Conservation (phyloP, 30 jellyfish, hydroid and myxozoan species). For the Catostylus mosaicus region DNA sequence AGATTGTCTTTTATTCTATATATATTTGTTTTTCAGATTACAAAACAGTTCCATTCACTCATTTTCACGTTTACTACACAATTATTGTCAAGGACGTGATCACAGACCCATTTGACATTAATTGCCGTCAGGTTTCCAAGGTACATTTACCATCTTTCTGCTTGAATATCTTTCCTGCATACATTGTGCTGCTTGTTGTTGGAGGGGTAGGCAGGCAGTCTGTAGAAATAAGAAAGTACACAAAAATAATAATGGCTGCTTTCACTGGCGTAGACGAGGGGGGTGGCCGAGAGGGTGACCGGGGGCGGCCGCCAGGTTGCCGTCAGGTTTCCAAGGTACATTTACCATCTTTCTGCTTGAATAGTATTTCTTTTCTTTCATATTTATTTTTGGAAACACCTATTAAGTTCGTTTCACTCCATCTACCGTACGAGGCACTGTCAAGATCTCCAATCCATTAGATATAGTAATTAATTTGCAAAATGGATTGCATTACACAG, state of each 20-base stretch:
- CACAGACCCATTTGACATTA: no score
- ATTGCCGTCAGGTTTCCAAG: slow-evolving; percentile 37
- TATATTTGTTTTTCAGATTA: slow-evolving; percentile 27
- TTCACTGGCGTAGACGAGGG: no score
- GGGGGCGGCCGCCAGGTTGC: background rate
- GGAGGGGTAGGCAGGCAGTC: background rate
- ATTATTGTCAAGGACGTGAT: background rate
- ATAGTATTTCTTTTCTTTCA: no score
- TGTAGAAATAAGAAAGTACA: background rate
- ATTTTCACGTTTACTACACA: slow-evolving; percentile 20
- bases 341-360: no score
- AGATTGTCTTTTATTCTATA: no score
- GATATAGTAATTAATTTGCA: no score
- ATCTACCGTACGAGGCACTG: no score
- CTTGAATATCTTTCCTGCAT: slow-evolving; percentile 22
- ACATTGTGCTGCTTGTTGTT: background rate
- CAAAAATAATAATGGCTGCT: no score
- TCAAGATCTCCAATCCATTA: no score
- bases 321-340: slow-evolving; percentile 30
- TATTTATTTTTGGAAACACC: background rate
- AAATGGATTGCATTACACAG: no score
- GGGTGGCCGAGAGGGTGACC: no score
- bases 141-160: background rate
- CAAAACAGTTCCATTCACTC: background rate
- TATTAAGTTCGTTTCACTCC: no score